phyloP scores from a whole-genome alignment of 2,797 vertebrate species.

The Phrynocephalus vlangalii region DNA sequence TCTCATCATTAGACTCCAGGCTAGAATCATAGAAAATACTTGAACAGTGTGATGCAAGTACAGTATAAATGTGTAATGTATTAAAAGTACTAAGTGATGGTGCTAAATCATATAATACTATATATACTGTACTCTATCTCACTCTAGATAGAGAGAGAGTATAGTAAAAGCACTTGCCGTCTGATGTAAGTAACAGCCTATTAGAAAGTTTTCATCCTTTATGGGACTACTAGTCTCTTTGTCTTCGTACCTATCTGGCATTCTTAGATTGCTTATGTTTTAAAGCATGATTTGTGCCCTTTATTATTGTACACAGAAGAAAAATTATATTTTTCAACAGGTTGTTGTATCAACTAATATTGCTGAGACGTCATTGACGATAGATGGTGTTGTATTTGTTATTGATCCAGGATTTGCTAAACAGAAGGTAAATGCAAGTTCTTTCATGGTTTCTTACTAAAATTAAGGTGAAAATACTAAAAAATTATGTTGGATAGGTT shows the following conservation, averaged over 20 bases:
- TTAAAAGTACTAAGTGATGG: not conserved
- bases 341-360: constrained; percentile 98
- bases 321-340: constrained; percentile 74
- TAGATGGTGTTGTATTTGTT: constrained; percentile 97
- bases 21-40: not conserved
- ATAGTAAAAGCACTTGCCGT: not conserved
- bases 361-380: constrained; percentile 97
- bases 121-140: no score
- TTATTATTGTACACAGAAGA: not conserved
- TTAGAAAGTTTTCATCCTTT: not conserved
- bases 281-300: not conserved
- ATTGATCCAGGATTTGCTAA: constrained; percentile 99
- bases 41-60: not conserved
- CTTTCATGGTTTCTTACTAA: not conserved
- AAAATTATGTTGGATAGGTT: not conserved
- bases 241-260: not conserved
- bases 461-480: constrained; percentile 11
- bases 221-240: constrained; percentile 47
- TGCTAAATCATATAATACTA: not conserved
- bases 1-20: no score
- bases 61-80: not conserved
- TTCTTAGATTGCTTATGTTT: not conserved
- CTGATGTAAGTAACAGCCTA: not conserved
- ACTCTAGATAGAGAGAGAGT: no score
- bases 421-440: constrained; percentile 87